Evolutionary conservation across 2,113 vertebrate genomes (phyloP).

Genomic region (Neodontobutis hainanensis): DNA sequence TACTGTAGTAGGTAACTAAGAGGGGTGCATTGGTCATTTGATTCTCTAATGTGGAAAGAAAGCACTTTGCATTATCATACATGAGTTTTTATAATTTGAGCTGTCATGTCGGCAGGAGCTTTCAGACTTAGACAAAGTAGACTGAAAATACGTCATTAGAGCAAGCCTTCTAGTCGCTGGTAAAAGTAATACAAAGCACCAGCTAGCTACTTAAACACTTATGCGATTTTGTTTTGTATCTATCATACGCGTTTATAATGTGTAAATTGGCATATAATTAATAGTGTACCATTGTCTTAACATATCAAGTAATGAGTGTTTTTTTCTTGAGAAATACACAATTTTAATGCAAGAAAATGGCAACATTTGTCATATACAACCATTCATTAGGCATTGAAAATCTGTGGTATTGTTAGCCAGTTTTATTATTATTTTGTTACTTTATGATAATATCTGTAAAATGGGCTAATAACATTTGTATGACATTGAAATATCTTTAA

Average conservation of each 20-base stretch:
- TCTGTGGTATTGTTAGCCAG: no score
- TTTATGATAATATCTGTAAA: no score
- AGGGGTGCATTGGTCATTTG: background rate
- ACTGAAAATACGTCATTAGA: slow-evolving; percentile 10
- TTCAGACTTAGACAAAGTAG: slow-evolving; percentile 1
- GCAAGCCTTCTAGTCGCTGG: background rate
- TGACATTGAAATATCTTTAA: no score
- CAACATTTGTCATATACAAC: no score
- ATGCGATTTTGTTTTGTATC: background rate
- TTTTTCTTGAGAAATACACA: no score
- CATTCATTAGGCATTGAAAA: no score
- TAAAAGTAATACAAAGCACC: background rate
- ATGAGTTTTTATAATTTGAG: background rate
- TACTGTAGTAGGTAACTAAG: slow-evolving; percentile 2
- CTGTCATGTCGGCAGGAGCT: background rate
- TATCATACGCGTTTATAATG: background rate
- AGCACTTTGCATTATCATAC: background rate
- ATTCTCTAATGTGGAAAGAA: background rate
- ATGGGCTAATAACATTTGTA: no score
- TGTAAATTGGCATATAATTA: background rate
- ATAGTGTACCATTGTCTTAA: no score
- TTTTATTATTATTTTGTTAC: no score
- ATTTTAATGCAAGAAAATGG: no score
- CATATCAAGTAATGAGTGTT: no score
- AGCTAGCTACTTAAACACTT: background rate